Evolutionary conservation across 1,140 invertebrate species (phyloP), one percentile per base, ranked within the genome.

Genomic region (Lepidurus arcticus): DNA sequence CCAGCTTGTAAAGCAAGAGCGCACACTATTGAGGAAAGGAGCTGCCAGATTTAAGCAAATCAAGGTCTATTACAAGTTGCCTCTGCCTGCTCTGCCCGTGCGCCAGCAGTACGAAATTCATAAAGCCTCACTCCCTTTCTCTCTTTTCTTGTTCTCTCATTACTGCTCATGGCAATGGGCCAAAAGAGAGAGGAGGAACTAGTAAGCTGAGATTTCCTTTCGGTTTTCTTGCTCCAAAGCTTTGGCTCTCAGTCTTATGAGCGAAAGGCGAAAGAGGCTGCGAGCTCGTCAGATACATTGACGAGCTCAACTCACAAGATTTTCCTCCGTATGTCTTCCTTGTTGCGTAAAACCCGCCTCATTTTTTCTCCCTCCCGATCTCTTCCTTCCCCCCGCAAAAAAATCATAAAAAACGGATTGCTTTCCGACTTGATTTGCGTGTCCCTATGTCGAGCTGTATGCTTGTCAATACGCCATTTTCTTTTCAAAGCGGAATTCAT

Each of bases 11-110:
- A 7, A 65, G 53, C 53, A 21, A 65, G 9, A 6, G 53, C 53
- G n/a, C 34, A 34, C n/a, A 21, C n/a, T 13, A 7, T 21, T 65
- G 21, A 65, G 21, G 53, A 65, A 65, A 65, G 53, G 53, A 65
- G 53, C 53, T 65, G 53, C 53, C 53, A 65, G 21, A 65, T 65
- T 65, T 65, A 65, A 65, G 53, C 53, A 65, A 65, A 65, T 65
- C 21, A 16, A 65, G 53, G 53, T 65, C 53, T 65, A 21, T 65
- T 65, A 65, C 53, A 65, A 65, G 53, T 65, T 21, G 0, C 53
- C 21, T 16, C 53, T 65, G 21, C 16, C 53, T 1, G 53, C 21
- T 16, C 53, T 65, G 21, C 16, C 53, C 8, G 53, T 9, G 53
- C 53, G 53, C 16, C 53, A 13, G 53, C 16, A 65, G 53, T 21